These are phyloP conservation scores for Acridotheres tristis DNA, from an alignment of 2,797 vertebrate species.

Conservation along the genomic window DNA sequence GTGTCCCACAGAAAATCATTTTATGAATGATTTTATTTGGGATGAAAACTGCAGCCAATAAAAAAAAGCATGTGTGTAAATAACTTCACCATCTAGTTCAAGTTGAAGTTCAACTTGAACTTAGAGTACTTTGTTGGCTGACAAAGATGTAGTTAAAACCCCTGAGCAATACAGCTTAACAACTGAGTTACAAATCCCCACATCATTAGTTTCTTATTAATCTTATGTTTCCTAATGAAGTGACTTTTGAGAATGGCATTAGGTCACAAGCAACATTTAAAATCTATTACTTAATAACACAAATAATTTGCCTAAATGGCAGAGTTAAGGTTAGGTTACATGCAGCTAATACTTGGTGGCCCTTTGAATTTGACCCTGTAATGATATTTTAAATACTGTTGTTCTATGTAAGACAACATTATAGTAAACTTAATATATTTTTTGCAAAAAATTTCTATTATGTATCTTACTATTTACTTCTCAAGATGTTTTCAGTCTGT, in stretches of 20 bases:
- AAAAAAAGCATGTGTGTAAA: neutral
- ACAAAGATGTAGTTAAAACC: neutral
- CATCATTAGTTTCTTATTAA: slow-evolving; percentile 3
- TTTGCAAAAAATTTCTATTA: neutral
- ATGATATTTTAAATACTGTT: neutral
- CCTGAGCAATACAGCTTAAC: neutral
- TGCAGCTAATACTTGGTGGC: neutral
- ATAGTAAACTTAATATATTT: neutral
- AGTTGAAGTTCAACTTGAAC: neutral
- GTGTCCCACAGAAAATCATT: neutral
- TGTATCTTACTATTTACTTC: neutral
- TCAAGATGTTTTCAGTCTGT: neutral
- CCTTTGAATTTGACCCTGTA: neutral
- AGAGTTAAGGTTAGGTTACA: neutral
- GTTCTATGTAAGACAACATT: neutral
- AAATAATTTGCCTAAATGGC: neutral
- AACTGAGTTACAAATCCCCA: neutral
- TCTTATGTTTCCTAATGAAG: neutral
- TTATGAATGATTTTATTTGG: neutral
- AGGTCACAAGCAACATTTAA: neutral
- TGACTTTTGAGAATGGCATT: neutral
- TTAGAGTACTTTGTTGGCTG: neutral
- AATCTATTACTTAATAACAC: neutral
- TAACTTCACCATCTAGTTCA: neutral
- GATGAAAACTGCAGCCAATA: neutral